Conservation (phyloP, 2,113 vertebrate species). For the Oenanthe oenanthe region DNA sequence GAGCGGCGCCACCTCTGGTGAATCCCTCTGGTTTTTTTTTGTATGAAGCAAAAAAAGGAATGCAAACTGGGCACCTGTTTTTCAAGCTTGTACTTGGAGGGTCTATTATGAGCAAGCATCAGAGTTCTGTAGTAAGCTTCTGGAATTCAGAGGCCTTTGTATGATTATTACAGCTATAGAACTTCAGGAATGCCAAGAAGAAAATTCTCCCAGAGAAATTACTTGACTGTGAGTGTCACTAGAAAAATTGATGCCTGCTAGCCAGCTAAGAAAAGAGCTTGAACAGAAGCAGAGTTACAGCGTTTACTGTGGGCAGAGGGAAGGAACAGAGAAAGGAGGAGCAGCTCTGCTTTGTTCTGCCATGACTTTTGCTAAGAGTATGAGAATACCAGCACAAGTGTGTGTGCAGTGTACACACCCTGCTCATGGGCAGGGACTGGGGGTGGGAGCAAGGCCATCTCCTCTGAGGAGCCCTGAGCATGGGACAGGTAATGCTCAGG, state of each 20-base stretch:
- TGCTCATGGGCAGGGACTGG: not conserved
- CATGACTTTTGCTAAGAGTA: not conserved
- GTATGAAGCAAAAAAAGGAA: not conserved
- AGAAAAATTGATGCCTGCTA: not conserved
- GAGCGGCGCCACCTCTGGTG: not conserved
- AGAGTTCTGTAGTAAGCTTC: not conserved
- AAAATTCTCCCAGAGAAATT: not conserved
- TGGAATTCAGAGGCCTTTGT: not conserved
- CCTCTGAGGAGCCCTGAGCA: not conserved
- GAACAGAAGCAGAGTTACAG: not conserved
- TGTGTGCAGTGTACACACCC: not conserved
- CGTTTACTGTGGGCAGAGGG: not conserved
- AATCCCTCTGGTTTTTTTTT: not conserved
- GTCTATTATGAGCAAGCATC: not conserved
- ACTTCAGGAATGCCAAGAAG: not conserved
- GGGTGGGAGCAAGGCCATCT: not conserved
- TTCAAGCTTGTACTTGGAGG: not conserved
- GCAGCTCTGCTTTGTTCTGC: not conserved
- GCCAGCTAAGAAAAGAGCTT: not conserved
- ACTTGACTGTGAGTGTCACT: not conserved
- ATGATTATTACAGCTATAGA: not conserved
- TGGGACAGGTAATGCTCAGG: not conserved
- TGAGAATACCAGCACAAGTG: not conserved
- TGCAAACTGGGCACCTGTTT: not conserved
- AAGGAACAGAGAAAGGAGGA: not conserved